A percentile compares a stretch with the other conserved stretches of the same genome.
phyloP scores from a whole-genome alignment of 2,113 vertebrate genomes.

The Leuciscus idus region DNA sequence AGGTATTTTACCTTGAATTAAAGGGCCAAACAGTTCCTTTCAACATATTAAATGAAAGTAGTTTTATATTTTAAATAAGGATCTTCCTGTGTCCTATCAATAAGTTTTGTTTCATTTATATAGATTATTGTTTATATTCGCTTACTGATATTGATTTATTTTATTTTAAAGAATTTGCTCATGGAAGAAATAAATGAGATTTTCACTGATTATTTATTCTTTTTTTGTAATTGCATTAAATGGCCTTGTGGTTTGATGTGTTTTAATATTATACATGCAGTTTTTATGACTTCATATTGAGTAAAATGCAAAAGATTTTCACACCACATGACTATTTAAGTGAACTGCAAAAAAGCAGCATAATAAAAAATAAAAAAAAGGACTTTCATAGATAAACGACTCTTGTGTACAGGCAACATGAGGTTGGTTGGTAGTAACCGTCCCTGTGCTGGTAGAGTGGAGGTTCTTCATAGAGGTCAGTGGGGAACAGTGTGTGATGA shows the following conservation, averaged over 20 bases:
- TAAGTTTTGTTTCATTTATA: background rate
- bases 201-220: background rate
- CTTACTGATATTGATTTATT: too few relatives aligned
- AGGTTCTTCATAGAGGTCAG: slow-evolving; percentile 48
- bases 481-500: slow-evolving; percentile 59
- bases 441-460: slow-evolving; percentile 50
- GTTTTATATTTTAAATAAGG: background rate
- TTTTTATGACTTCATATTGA: too few relatives aligned
- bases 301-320: too few relatives aligned
- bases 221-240: background rate
- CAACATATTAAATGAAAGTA: background rate
- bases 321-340: too few relatives aligned
- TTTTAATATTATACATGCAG: too few relatives aligned
- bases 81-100: background rate
- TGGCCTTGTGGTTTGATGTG: too few relatives aligned
- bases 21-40: background rate
- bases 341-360: background rate
- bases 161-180: too few relatives aligned
- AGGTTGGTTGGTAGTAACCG: slow-evolving; percentile 5
- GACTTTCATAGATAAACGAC: too few relatives aligned
- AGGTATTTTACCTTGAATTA: background rate
- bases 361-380: too few relatives aligned
- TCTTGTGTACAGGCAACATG: background rate
- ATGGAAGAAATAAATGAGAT: background rate
- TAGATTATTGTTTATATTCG: too few relatives aligned